Conservation (phyloP, 2,888 invertebrate species). For the Himalopsyche tibetana region DNA sequence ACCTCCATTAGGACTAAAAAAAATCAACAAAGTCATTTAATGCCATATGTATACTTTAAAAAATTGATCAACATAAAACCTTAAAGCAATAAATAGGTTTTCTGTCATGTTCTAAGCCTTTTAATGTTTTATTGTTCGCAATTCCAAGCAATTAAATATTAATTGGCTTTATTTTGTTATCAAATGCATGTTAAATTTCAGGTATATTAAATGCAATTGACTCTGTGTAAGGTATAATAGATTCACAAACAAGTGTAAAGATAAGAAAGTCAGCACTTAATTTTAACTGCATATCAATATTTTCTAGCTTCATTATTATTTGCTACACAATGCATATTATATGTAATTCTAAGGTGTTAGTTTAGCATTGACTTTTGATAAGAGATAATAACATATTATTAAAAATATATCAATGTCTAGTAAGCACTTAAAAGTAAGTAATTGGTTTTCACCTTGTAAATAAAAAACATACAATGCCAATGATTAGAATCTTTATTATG, state of each 20-base stretch:
- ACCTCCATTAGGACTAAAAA: no score
- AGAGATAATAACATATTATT: slow-evolving; percentile 1
- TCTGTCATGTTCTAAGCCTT: neutral
- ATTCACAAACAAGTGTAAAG: neutral
- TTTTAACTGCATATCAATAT: neutral
- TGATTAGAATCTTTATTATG: neutral
- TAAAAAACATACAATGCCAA: slow-evolving; percentile 7
- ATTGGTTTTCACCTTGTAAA: slow-evolving; percentile 10
- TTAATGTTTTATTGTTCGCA: neutral
- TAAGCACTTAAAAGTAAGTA: slow-evolving; percentile 19
- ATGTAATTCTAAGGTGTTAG: neutral
- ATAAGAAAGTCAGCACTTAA: slow-evolving; percentile 6
- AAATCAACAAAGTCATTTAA: no score
- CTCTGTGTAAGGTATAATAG: neutral
- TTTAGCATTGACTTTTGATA: slow-evolving; percentile 4
- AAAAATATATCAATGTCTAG: neutral
- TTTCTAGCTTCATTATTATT: neutral
- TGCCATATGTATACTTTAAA: no score
- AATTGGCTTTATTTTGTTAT: neutral
- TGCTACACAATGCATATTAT: neutral
- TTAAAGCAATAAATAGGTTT: neutral
- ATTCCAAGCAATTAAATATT: neutral
- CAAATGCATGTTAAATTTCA: slow-evolving; percentile 35
- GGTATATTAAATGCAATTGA: slow-evolving; percentile 37
- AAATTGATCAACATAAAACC: neutral